A percentile compares a stretch with the other conserved stretches of the same genome.
phyloP scores from a whole-genome alignment of 2,797 vertebrate species.

The Sebastes umbrosus region DNA sequence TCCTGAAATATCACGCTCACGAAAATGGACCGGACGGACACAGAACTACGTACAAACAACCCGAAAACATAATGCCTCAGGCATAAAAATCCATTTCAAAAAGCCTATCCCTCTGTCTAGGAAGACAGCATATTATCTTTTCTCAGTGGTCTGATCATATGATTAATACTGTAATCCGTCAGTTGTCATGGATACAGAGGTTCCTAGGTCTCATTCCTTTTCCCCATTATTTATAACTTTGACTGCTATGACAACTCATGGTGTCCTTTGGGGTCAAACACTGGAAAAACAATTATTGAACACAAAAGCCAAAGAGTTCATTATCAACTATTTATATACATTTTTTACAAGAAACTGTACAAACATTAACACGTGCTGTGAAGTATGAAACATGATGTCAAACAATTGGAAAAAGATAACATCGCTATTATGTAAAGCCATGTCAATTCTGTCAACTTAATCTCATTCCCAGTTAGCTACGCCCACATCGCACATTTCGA shows the following conservation, averaged over 20 bases:
- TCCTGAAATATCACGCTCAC: too few relatives aligned
- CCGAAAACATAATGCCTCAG: too few relatives aligned
- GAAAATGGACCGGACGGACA: too few relatives aligned
- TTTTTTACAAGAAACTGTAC: neutral
- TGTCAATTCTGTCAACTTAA: neutral
- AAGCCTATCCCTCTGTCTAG: neutral
- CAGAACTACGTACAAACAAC: too few relatives aligned
- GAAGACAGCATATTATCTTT: neutral
- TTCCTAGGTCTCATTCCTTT: neutral
- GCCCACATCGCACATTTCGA: neutral
- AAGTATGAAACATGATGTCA: neutral
- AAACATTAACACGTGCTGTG: neutral
- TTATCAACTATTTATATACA: neutral
- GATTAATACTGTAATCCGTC: neutral
- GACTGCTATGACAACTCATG: neutral
- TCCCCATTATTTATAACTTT: neutral
- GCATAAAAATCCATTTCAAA: conserved; percentile 8
- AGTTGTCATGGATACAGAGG: conserved; percentile 8
- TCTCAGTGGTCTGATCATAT: neutral
- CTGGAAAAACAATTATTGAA: neutral
- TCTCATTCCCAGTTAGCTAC: neutral
- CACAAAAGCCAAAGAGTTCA: neutral
- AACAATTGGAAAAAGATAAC: neutral
- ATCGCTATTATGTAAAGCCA: neutral
- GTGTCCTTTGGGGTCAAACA: neutral